Base-by-base conservation (phyloP, 2,113 vertebrate species). In the Notothenia coriiceps region DNA sequence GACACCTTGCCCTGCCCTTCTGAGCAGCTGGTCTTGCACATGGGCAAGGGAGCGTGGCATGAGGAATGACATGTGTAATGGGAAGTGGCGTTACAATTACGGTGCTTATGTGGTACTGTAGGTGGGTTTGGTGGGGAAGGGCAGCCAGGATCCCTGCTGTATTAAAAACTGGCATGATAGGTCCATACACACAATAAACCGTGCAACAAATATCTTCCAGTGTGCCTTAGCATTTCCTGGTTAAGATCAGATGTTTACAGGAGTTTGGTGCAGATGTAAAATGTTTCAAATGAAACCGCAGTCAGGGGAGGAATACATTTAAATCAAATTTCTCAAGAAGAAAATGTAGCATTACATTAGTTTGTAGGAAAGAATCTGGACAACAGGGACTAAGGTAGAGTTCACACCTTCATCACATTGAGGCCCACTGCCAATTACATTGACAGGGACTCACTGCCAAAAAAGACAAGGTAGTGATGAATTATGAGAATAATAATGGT, bases 71-170 rank as follows among this genome's bases (percentile, higher is more conserved):
- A 77, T 87, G 78, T 69, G 86, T 93, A 94, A 94, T 94, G 75
- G 79, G 87, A 92, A 95, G 93, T 92, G 93, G 87, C 92, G 29
- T 75, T 40, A 87, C 86, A 89, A 93, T 95, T 94, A 94, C 83
- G 84, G 85, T 67, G 79, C 87, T 91, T 78, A 88, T 90, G 88
- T 77, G 88, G 74, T 64, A 43, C 75, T 78, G 75, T 70, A 79
- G 86, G 85, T 90, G 86, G 82, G 83, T 79, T 90, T 56, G 70
- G 55, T 81, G 74, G 55, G 51, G 61, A 82, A 74, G 65, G 69
- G 66, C 69, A 84, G 80, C 60, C 75, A 77, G 59, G 68, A 77
- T 73, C 55, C 52, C 61, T 51, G 50, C 44, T 63, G 22, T 17
- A 44, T 15, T 43, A 25, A 50, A 46, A 75, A 70, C 29, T 77